These are phyloP conservation scores for Zenarchopterus dispar DNA, from an alignment of 2,797 vertebrate species.

Conservation along the genomic window DNA sequence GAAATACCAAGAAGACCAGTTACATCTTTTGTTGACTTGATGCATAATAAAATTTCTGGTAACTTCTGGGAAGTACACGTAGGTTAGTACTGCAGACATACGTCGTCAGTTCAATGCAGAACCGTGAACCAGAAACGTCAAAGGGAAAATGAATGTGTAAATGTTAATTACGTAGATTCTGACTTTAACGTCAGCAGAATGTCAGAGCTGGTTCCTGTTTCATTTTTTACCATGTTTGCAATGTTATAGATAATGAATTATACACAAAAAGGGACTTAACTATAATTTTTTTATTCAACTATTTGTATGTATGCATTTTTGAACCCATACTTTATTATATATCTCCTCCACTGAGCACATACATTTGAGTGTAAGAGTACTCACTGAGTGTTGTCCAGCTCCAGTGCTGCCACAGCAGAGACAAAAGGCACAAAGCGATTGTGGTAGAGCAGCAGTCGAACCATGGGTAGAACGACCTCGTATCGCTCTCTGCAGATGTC, in stretches of 20 bases:
- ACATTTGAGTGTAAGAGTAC: conserved; percentile 60
- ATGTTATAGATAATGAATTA: background rate
- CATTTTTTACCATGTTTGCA: background rate
- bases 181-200: background rate
- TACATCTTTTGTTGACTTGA: too few species aligned
- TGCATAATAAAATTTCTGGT: too few species aligned
- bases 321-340: background rate
- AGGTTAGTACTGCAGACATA: too few species aligned
- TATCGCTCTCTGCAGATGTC: conserved; percentile 94
- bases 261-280: background rate
- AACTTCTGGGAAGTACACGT: too few species aligned
- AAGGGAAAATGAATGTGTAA: background rate
- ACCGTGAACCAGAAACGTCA: background rate
- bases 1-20: too few species aligned
- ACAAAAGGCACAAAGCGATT: conserved; percentile 94
- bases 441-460: conserved; percentile 93
- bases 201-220: conserved; percentile 21
- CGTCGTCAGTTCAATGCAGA: background rate
- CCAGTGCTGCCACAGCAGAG: conserved; percentile 90
- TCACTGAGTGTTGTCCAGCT: conserved; percentile 97
- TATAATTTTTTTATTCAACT: background rate
- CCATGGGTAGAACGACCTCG: conserved; percentile 92
- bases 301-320: background rate
- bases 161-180: background rate
- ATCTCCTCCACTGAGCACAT: background rate